These are phyloP conservation scores for Salmo trutta DNA, from an alignment of 2,797 vertebrate genomes.

Conservation along the genomic window DNA sequence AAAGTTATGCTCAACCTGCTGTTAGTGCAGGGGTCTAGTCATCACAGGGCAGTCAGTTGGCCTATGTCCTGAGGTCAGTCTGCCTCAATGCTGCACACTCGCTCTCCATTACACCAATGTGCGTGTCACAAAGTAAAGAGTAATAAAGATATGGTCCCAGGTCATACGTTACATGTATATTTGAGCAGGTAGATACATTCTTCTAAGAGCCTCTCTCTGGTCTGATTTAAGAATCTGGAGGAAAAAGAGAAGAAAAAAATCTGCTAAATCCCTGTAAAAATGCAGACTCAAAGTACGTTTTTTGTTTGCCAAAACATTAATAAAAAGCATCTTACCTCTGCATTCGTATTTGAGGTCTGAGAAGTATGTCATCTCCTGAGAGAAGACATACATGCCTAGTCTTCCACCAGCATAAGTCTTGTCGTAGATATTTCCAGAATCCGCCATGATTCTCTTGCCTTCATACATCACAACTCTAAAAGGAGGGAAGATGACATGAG, in stretches of 20 bases:
- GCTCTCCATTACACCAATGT: constrained; percentile 77
- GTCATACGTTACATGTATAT: constrained; percentile 58
- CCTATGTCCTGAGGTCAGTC: constrained; percentile 69
- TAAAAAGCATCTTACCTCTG: constrained; percentile 81
- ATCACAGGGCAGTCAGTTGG: constrained; percentile 71
- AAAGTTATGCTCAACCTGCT: constrained; percentile 75
- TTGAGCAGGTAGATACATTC: constrained; percentile 75
- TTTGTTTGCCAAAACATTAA: not conserved
- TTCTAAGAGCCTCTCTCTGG: constrained; percentile 69
- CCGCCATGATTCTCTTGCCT: constrained; percentile 98
- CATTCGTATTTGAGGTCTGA: constrained; percentile 99
- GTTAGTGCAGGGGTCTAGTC: constrained; percentile 71
- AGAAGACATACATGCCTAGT: constrained; percentile 97
- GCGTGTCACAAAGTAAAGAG: constrained; percentile 73
- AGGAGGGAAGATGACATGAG: constrained; percentile 36
- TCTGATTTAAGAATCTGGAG: constrained; percentile 88
- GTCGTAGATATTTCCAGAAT: constrained; percentile 95
- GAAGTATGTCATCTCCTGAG: constrained; percentile 99
- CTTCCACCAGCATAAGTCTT: constrained; percentile 96
- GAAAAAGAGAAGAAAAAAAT: constrained; percentile 35
- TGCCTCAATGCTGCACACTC: constrained; percentile 77
- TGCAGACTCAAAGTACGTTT: not conserved
- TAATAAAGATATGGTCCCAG: constrained; percentile 79
- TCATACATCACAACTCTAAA: constrained; percentile 96
- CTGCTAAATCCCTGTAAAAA: constrained; percentile 3